Evolutionary conservation across 2,113 vertebrate genomes (phyloP), one percentile per base, ranked within the genome.

Genomic region (Variabilichromis moorii): DNA sequence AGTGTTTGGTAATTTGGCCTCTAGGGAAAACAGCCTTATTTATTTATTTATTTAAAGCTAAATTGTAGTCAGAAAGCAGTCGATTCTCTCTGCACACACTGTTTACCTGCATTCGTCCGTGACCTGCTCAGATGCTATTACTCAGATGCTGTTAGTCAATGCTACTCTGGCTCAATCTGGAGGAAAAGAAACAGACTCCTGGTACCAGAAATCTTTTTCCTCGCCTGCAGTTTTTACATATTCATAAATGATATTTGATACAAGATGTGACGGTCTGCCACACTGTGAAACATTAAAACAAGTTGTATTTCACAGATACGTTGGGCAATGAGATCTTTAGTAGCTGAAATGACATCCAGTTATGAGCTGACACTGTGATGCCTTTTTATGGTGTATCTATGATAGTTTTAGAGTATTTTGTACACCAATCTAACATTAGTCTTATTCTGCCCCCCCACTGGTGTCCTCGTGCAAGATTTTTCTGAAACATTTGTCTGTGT

Each of bases 311-410:
- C 16, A 42, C 50, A 4, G 66, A 50, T 47, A 5, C 4, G 1
- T 80, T 79, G 16, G 26, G n/a, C 28, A 13, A 35, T 51, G 73
- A n/a, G 9, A 51, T 51, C 28, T 78, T 78, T n/a, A 9, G 28
- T 78, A n/a, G 26, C 26, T 78, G 17, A 31, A 50, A 31, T 51
- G 45, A n/a, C 73, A 50, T 51, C 73, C 73, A 51, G 17, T 57
- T 57, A 78, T 53, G 42, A 53, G 21, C 50, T 47, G n/a, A 66
- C 9, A 33, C 57, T 51, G 53, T 12, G 35, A 45, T 17, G 9
- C 28, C 5, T 28, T 53, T 33, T 31, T 78, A 66, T n/a, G 42
- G 0, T 6, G 16, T 0, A 9, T 78, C 0, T 12, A 31, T 51
- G 73, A 19, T 33, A 51, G 26, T 13, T 50, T 13, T 50, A 12